Percentiles rank a stretch among this genome's conserved stretches.
Evolutionary conservation across 2,888 invertebrate species (phyloP).

Genomic region (Abrostola tripartita): DNA sequence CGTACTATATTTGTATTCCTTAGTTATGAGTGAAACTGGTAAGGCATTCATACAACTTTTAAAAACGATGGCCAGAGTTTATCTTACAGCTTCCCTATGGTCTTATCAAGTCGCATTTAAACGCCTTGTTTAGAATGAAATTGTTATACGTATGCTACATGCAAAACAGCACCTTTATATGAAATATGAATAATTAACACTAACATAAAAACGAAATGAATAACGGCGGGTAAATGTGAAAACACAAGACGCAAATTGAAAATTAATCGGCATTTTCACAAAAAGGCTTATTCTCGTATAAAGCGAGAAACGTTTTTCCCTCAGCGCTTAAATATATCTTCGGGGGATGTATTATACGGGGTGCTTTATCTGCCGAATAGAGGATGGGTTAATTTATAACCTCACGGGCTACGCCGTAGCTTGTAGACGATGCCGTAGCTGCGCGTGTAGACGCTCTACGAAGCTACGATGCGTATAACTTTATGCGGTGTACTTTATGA

Average conservation of each 20-base stretch:
- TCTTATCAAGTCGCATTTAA: no score
- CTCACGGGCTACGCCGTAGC: slow-evolving; percentile 51
- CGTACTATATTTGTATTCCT: no score
- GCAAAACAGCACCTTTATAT: not conserved
- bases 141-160: not conserved
- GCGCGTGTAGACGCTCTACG: slow-evolving; percentile 48
- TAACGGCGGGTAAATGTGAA: slow-evolving; percentile 11
- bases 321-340: slow-evolving; percentile 55
- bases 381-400: slow-evolving; percentile 59
- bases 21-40: no score
- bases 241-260: slow-evolving; percentile 43
- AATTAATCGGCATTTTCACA: slow-evolving; percentile 50
- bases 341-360: slow-evolving; percentile 52
- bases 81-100: no score
- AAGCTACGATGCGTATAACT: slow-evolving; percentile 50
- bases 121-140: not conserved
- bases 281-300: slow-evolving; percentile 47
- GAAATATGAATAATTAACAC: not conserved
- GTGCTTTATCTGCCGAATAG: slow-evolving; percentile 58
- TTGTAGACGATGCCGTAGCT: slow-evolving; percentile 39
- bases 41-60: no score
- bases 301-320: slow-evolving; percentile 52
- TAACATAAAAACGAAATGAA: not conserved
- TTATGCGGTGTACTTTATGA: slow-evolving; percentile 40
- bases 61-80: no score